Conservation (phyloP, 1,140 invertebrate species). For the Dryas iulia region DNA sequence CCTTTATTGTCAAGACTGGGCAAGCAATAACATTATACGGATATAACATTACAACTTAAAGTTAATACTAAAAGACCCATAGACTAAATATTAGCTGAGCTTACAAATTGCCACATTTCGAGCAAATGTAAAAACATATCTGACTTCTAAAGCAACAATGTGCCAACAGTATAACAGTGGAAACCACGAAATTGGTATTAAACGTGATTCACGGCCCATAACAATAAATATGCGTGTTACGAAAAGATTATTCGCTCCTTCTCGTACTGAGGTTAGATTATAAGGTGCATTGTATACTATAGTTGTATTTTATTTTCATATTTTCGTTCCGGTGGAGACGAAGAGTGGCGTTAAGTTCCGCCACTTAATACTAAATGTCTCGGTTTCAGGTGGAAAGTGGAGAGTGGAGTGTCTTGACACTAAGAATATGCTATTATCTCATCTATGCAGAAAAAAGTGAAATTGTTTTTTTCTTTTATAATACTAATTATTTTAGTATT, state of each 20-base stretch:
- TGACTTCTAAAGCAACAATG: not conserved
- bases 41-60: not conserved
- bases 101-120: not conserved
- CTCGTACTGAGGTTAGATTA: slow-evolving; percentile 6
- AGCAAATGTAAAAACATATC: not conserved
- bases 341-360: not conserved
- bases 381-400: no score
- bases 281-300: slow-evolving; percentile 4
- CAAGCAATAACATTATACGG: not conserved
- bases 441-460: no score
- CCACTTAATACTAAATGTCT: not conserved
- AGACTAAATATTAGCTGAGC: not conserved
- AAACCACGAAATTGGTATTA: slow-evolving; percentile 20
- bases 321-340: not conserved
- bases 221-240: slow-evolving; percentile 21
- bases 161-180: slow-evolving; percentile 1
- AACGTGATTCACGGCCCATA: slow-evolving; percentile 22
- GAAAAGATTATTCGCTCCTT: slow-evolving; percentile 16
- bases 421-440: no score
- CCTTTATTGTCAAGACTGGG: not conserved
- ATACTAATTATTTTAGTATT: no score
- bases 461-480: no score
- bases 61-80: not conserved
- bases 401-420: no score
- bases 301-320: no score